Evolutionary conservation across 1,140 invertebrate species (phyloP).

Genomic region (Tachypleus tridentatus): DNA sequence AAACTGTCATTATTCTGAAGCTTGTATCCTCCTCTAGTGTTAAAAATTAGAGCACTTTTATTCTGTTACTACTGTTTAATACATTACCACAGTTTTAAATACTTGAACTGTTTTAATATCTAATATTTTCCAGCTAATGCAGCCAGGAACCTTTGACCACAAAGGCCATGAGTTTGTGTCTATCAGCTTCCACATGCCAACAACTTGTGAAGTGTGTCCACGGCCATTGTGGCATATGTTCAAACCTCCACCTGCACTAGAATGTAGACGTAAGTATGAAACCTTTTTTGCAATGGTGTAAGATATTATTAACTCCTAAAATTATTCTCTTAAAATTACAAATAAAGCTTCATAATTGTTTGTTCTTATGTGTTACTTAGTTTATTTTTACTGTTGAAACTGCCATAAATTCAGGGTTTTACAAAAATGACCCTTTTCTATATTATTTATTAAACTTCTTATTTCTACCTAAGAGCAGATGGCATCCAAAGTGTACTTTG

Average conservation of each 20-base stretch:
- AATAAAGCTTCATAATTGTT: constrained; percentile 4
- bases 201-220: constrained; percentile 92
- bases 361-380: constrained; percentile 1
- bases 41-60: too few relatives aligned
- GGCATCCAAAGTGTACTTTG: too few relatives aligned
- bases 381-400: neutral
- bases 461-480: too few relatives aligned
- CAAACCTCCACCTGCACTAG: constrained; percentile 86
- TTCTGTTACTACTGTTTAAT: too few relatives aligned
- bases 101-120: too few relatives aligned
- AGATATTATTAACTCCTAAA: neutral
- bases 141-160: constrained; percentile 42
- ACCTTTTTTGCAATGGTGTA: constrained; percentile 3
- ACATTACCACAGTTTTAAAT: too few relatives aligned
- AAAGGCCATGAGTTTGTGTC: constrained; percentile 95
- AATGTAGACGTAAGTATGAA: constrained; percentile 73
- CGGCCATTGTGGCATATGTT: constrained; percentile 96
- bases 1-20: too few relatives aligned
- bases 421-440: too few relatives aligned
- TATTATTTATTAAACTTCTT: too few relatives aligned
- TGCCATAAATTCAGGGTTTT: too few relatives aligned
- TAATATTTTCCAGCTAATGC: constrained; percentile 40
- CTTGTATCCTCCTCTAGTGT: too few relatives aligned
- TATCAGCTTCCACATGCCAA: constrained; percentile 95
- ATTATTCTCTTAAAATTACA: too few relatives aligned